phyloP scores from a whole-genome alignment of 2,888 invertebrate species.

The Leptinotarsa tumamoca region DNA sequence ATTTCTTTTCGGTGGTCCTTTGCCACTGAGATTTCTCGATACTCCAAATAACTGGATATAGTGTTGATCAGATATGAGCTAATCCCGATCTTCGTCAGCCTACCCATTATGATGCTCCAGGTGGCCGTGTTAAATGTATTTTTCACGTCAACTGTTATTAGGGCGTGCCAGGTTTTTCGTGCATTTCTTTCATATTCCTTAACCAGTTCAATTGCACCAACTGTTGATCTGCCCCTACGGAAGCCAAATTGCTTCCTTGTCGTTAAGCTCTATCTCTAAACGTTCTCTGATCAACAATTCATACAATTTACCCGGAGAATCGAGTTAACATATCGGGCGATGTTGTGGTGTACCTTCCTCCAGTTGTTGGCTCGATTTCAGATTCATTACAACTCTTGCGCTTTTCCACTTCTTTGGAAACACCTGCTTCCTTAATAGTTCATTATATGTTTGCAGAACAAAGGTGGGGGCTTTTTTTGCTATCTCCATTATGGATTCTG shows the following conservation, averaged over 20 bases:
- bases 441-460: too few species aligned
- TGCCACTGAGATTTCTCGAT: neutral
- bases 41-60: neutral
- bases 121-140: too few species aligned
- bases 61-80: neutral
- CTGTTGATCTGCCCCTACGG: conserved; percentile 4
- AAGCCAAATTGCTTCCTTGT: neutral
- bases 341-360: neutral
- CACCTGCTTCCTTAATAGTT: too few species aligned
- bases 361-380: neutral
- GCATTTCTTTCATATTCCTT: neutral
- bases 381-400: too few species aligned
- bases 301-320: neutral
- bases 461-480: too few species aligned
- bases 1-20: too few species aligned
- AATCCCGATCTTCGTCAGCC: neutral
- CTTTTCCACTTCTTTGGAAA: too few species aligned
- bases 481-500: too few species aligned
- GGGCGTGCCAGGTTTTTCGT: neutral
- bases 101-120: neutral
- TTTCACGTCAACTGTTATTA: neutral
- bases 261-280: neutral
- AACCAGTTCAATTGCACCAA: neutral
- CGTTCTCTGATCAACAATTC: conserved; percentile 2
- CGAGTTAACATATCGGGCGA: neutral